Evolutionary conservation across 1,140 invertebrate species (phyloP).

Genomic region (Ips typographus): DNA sequence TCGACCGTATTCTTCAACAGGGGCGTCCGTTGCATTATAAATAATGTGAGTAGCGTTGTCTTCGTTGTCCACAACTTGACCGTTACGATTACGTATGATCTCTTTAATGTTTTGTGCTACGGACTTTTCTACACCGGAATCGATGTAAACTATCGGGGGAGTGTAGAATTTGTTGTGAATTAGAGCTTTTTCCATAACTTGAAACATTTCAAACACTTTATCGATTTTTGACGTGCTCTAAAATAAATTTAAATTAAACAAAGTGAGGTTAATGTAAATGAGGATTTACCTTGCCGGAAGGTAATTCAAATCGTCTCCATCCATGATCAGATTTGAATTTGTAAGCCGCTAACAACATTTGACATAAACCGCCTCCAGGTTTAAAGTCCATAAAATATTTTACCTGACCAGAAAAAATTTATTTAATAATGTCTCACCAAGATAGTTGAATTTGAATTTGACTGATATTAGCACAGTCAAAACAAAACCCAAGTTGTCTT

Average conservation of each 20-base stretch:
- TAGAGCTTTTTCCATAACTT: slow-evolving; percentile 86
- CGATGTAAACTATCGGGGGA: slow-evolving; percentile 78
- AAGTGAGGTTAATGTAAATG: too few relatives aligned
- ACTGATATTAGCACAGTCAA: background rate
- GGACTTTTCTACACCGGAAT: slow-evolving; percentile 84
- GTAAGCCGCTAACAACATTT: slow-evolving; percentile 90
- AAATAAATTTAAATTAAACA: slow-evolving; percentile 47
- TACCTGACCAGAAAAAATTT: slow-evolving; percentile 31
- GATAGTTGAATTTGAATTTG: background rate
- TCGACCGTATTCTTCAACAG: slow-evolving; percentile 89
- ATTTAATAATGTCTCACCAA: slow-evolving; percentile 6
- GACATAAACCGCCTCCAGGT: slow-evolving; percentile 86
- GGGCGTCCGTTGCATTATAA: slow-evolving; percentile 78
- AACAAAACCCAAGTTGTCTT: too few relatives aligned
- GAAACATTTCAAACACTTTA: slow-evolving; percentile 91
- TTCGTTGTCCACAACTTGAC: slow-evolving; percentile 75
- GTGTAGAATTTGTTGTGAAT: slow-evolving; percentile 78
- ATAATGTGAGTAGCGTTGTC: slow-evolving; percentile 89
- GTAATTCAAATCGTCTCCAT: slow-evolving; percentile 90
- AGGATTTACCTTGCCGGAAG: slow-evolving; percentile 69
- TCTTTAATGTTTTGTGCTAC: slow-evolving; percentile 82
- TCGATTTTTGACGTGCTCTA: slow-evolving; percentile 88
- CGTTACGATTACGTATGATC: slow-evolving; percentile 86
- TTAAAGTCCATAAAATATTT: slow-evolving; percentile 92
- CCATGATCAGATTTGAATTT: slow-evolving; percentile 95